phyloP scores from a whole-genome alignment of 2,797 vertebrate species.

The Channa striata region DNA sequence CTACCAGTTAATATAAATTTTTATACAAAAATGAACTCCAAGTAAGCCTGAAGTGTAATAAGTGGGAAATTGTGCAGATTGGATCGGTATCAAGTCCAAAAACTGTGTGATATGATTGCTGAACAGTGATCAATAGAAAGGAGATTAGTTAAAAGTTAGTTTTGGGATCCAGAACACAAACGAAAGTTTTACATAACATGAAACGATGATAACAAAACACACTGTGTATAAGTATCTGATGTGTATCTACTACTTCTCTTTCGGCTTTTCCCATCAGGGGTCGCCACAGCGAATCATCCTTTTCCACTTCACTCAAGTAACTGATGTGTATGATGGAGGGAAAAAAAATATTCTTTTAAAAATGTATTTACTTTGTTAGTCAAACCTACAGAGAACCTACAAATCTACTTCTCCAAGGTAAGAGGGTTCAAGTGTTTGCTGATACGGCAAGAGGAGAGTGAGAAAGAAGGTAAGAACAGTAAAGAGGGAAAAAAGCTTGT shows the following conservation, averaged over 20 bases:
- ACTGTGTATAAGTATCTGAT: not conserved
- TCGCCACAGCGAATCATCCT: no score
- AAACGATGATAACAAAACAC: constrained; percentile 10
- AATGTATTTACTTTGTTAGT: constrained; percentile 22
- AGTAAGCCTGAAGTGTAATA: not conserved
- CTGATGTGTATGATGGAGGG: not conserved
- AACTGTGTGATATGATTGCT: not conserved
- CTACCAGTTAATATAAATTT: not conserved
- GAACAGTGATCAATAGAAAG: not conserved
- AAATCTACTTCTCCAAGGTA: constrained; percentile 25
- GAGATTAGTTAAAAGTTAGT: no score
- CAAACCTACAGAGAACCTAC: constrained; percentile 19
- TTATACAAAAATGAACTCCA: not conserved
- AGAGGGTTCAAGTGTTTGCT: not conserved
- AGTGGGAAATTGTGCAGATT: not conserved
- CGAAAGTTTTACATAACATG: not conserved
- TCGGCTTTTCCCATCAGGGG: no score
- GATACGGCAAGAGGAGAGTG: not conserved
- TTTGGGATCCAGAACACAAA: not conserved
- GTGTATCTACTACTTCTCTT: no score
- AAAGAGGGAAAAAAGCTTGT: no score
- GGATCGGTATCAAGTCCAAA: not conserved
- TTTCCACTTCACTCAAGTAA: no score
- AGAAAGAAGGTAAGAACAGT: not conserved
- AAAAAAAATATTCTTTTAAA: not conserved